These are phyloP conservation scores for Psettodes erumei DNA, from an alignment of 2,113 vertebrate species.

Conservation along the genomic window DNA sequence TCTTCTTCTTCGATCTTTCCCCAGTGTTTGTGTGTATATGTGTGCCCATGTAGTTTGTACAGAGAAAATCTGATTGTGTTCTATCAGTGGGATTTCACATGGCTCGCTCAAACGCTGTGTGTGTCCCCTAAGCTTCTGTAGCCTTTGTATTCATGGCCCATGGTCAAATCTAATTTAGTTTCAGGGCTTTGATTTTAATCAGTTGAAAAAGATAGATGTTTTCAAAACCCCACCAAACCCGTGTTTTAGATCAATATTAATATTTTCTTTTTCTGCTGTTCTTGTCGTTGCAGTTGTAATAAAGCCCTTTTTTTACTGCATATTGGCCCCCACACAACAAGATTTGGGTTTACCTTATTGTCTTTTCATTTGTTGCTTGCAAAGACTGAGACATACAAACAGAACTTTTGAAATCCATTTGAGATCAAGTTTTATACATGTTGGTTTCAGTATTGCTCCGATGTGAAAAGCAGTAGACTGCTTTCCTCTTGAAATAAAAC, in stretches of 20 bases:
- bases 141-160: conserved; percentile 17
- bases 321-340: conserved; percentile 5
- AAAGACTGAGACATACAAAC: not conserved
- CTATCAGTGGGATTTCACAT: conserved; percentile 43
- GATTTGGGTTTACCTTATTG: not conserved
- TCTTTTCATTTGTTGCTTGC: not conserved
- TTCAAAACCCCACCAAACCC: conserved; percentile 1
- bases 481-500: not conserved
- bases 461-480: not conserved
- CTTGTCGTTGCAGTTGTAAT: conserved; percentile 13
- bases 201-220: conserved; percentile 28
- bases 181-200: conserved; percentile 45
- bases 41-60: not conserved
- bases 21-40: not conserved
- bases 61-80: conserved; percentile 40
- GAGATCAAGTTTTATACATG: not conserved
- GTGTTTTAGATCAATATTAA: conserved; percentile 47
- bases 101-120: conserved; percentile 11
- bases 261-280: conserved; percentile 23
- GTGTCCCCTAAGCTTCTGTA: conserved; percentile 7
- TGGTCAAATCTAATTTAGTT: conserved; percentile 47
- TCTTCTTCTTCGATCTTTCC: conserved; percentile 23
- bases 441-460: not conserved
- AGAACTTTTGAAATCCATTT: not conserved
- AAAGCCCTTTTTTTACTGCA: conserved; percentile 20